phyloP scores from a whole-genome alignment of 2,888 invertebrate species.

The Subacronicta megacephala region DNA sequence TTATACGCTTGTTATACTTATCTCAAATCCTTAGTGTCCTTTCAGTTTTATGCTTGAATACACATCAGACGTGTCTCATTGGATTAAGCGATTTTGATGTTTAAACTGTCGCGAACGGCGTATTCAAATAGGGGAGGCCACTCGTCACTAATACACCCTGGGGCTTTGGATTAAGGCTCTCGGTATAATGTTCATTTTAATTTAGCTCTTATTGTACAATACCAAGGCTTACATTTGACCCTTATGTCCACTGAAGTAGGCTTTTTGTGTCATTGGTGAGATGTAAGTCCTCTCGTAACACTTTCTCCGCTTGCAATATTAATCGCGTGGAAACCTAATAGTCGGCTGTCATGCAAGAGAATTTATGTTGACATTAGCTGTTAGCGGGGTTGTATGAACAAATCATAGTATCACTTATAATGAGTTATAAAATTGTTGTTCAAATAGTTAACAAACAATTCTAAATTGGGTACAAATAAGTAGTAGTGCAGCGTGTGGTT shows the following conservation, averaged over 20 bases:
- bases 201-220: conserved; percentile 57
- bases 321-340: conserved; percentile 50
- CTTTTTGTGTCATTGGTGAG: conserved; percentile 58
- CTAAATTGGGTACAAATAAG: conserved; percentile 41
- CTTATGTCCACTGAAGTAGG: conserved; percentile 49
- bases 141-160: conserved; percentile 69
- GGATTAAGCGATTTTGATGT: conserved; percentile 84
- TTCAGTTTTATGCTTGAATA: conserved; percentile 70
- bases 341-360: conserved; percentile 43
- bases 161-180: conserved; percentile 55
- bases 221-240: conserved; percentile 51
- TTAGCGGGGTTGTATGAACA: conserved; percentile 43
- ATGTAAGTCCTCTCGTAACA: conserved; percentile 59
- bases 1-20: conserved; percentile 25
- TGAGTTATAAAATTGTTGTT: conserved; percentile 32
- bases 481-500: conserved; percentile 19
- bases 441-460: conserved; percentile 51
- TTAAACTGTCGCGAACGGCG: conserved; percentile 75
- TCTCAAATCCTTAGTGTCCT: conserved; percentile 58
- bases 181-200: conserved; percentile 32
- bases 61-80: conserved; percentile 76
- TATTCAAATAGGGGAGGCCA: conserved; percentile 75
- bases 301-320: conserved; percentile 56
- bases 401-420: conserved; percentile 29
- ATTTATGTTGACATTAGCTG: conserved; percentile 54